A percentile compares a stretch with the other conserved stretches of the same genome.
Conservation (phyloP, 53 echinoderm and acorn worm species). For the Actinopyga echinites region DNA sequence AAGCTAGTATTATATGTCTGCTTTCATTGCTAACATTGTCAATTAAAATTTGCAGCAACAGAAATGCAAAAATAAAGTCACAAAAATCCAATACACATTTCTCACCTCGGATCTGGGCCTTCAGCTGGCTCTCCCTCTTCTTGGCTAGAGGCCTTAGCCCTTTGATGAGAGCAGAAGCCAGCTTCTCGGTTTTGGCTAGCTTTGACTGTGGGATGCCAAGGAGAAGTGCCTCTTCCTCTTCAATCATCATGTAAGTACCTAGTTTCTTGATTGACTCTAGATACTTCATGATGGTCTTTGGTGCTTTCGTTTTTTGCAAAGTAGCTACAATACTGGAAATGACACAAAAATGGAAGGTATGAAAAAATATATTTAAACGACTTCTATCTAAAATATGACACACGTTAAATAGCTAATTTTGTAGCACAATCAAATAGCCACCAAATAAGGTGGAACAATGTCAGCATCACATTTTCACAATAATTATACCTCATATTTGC, state of each 20-base stretch:
- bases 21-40: too few species aligned
- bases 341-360: too few species aligned
- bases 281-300: constrained; percentile 12
- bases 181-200: not conserved
- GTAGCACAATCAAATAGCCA: not conserved
- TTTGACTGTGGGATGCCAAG: not conserved
- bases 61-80: too few species aligned
- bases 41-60: too few species aligned
- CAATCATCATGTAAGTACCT: not conserved
- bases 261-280: not conserved
- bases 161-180: not conserved
- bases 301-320: not conserved
- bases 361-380: too few species aligned
- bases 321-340: not conserved
- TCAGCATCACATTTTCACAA: too few species aligned
- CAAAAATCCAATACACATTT: too few species aligned
- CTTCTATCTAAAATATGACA: too few species aligned
- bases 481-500: too few species aligned
- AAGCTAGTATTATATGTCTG: too few species aligned
- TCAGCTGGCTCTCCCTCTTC: not conserved
- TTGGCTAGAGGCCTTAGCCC: not conserved
- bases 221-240: not conserved
- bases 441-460: not conserved
- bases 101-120: constrained; percentile 18
- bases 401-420: too few species aligned